Evolutionary conservation across 1,140 invertebrate species (phyloP), one percentile per base, ranked within the genome.

Genomic region (silkworm (Bombyx mori)): DNA sequence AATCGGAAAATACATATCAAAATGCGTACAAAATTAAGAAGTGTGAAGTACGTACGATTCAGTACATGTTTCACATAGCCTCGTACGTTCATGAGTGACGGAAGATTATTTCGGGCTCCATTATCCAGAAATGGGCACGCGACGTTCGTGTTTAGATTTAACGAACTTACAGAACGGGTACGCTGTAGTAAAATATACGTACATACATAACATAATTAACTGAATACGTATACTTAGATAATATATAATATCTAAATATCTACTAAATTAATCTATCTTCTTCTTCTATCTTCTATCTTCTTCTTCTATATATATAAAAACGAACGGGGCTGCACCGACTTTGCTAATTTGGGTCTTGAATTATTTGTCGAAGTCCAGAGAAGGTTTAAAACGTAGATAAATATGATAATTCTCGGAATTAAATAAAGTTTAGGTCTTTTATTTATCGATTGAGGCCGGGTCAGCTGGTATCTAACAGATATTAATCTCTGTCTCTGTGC

Each of bases 91-190:
- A 63, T 67, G 69, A 79, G 70, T 72, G 71, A 80, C 71, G 76
- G 71, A 70, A 69, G 68, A 71, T 71, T 84, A 84, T 84, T 82
- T 84, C 63, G 61, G 74, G 75, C 61, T 69, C 72, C 78, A 78
- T 79, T 84, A 82, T 81, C 76, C 79, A 81, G 81, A 74, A 82
- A 82, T 80, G 77, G 79, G 66, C 65, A 66, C 73, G 69, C 63
- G 61, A 55, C 68, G 75, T 68, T 75, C 73, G 68, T 80, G 77
- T 77, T 79, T 79, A 63, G 63, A 68, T 80, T 82, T 73, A 67
- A 77, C 69, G 71, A 51, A 51, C 42, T 12, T 51, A 51, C 26
- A 35, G 26, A 35, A 35, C 77, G 66, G 47, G 67, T 65, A 68
- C 61, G 67, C 70, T 75, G 71, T 22, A 44, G 9, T 42, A 44